phyloP scores from a whole-genome alignment of 2,113 vertebrate genomes.

The Herpetotheres cachinnans region DNA sequence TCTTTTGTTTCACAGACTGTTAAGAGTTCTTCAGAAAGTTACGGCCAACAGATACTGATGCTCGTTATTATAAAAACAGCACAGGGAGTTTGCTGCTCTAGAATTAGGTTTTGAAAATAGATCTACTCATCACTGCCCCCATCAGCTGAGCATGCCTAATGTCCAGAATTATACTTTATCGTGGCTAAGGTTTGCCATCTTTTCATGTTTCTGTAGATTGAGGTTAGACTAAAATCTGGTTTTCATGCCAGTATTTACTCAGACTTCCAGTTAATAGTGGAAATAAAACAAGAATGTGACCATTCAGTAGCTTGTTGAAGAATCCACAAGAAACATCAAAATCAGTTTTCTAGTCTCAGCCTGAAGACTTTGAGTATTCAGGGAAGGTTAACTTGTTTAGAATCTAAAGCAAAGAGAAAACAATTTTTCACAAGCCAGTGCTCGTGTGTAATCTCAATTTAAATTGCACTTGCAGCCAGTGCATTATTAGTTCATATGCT shows the following conservation, averaged over 20 bases:
- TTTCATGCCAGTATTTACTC: not conserved
- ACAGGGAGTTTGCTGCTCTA: not conserved
- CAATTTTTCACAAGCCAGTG: not conserved
- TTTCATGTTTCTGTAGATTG: not conserved
- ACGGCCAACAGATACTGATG: not conserved
- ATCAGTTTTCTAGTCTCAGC: not conserved
- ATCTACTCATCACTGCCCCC: not conserved
- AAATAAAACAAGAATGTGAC: not conserved
- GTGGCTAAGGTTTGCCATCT: not conserved
- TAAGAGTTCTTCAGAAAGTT: not conserved
- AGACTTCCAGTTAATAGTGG: not conserved
- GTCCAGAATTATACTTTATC: not conserved
- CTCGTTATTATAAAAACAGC: not conserved
- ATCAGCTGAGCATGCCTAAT: not conserved
- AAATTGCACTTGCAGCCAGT: not conserved
- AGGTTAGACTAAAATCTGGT: not conserved
- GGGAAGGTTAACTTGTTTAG: not conserved
- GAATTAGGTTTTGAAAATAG: not conserved
- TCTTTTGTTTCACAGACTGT: constrained; percentile 34
- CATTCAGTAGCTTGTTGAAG: not conserved
- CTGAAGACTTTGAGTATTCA: not conserved
- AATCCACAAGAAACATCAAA: not conserved
- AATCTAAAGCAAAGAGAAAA: not conserved
- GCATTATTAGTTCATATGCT: not conserved
- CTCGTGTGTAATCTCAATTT: accelerated